phyloP scores from a whole-genome alignment of 1,140 invertebrate species.

The Formica exsecta region DNA sequence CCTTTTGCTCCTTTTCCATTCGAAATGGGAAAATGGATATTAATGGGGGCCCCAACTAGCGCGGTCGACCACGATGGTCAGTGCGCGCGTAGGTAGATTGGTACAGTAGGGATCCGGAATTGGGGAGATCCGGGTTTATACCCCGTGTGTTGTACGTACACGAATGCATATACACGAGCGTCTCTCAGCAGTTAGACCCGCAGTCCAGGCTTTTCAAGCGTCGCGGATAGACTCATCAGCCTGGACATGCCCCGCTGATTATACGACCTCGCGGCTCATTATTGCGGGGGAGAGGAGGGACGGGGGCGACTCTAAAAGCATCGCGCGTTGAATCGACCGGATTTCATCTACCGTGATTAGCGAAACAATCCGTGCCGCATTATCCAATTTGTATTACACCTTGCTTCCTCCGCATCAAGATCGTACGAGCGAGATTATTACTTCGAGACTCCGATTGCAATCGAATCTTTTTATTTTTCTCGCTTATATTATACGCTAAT shows the following conservation, averaged over 20 bases:
- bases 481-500: background rate
- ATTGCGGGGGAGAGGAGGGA: constrained; percentile 11
- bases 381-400: constrained; percentile 57
- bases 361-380: constrained; percentile 43
- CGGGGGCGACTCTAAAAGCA: constrained; percentile 58
- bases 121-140: constrained; percentile 55
- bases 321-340: constrained; percentile 55
- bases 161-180: constrained; percentile 22
- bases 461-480: background rate
- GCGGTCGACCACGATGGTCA: constrained; percentile 56
- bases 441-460: constrained; percentile 7
- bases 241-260: constrained; percentile 71
- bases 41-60: constrained; percentile 78
- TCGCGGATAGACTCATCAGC: constrained; percentile 71
- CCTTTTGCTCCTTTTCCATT: constrained; percentile 79
- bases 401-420: constrained; percentile 49
- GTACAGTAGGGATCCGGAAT: constrained; percentile 14
- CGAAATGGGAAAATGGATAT: constrained; percentile 82
- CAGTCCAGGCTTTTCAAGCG: constrained; percentile 42
- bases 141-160: constrained; percentile 23
- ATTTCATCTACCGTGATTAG: constrained; percentile 55
- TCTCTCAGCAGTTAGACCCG: constrained; percentile 45
- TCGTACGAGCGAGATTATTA: constrained; percentile 10
- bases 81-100: constrained; percentile 9
- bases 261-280: constrained; percentile 72